Evolutionary conservation across 2,888 invertebrate genomes (phyloP).

Genomic region (Charanyca ferruginea): DNA sequence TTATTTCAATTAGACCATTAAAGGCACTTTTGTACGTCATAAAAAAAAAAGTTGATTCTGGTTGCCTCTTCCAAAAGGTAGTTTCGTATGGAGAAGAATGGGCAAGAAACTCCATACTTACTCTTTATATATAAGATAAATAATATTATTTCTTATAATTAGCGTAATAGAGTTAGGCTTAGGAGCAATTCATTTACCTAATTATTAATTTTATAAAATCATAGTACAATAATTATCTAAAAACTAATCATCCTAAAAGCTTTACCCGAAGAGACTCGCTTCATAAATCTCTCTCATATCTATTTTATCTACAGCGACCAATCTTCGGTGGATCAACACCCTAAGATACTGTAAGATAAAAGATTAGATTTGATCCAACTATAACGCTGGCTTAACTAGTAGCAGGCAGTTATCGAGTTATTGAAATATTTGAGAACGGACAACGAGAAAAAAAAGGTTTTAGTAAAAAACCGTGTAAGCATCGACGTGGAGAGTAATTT

Average conservation of each 20-base stretch:
- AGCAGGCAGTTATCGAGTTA: slow-evolving; percentile 65
- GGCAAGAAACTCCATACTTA: too few relatives aligned
- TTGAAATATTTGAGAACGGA: slow-evolving; percentile 63
- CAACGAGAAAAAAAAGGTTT: slow-evolving; percentile 43
- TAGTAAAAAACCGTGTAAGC: slow-evolving; percentile 61
- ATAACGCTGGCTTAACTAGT: slow-evolving; percentile 58
- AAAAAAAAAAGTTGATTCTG: too few relatives aligned
- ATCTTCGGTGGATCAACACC: slow-evolving; percentile 39
- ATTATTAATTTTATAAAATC: too few relatives aligned
- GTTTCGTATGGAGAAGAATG: too few relatives aligned
- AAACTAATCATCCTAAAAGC: background rate
- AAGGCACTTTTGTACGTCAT: too few relatives aligned
- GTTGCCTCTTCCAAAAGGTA: too few relatives aligned
- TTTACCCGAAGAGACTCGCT: background rate
- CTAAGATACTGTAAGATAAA: slow-evolving; percentile 62
- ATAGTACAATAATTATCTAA: too few relatives aligned
- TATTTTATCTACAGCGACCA: slow-evolving; percentile 3
- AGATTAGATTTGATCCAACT: slow-evolving; percentile 64
- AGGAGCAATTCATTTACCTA: too few relatives aligned
- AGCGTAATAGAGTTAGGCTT: too few relatives aligned
- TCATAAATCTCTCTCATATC: background rate
- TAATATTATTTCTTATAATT: too few relatives aligned
- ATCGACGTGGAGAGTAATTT: slow-evolving; percentile 60
- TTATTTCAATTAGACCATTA: too few relatives aligned
- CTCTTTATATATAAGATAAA: too few relatives aligned